Evolutionary conservation across 2,797 vertebrate species (phyloP), one percentile per base, ranked within the genome.

Genomic region (Setipinna tenuifilis): DNA sequence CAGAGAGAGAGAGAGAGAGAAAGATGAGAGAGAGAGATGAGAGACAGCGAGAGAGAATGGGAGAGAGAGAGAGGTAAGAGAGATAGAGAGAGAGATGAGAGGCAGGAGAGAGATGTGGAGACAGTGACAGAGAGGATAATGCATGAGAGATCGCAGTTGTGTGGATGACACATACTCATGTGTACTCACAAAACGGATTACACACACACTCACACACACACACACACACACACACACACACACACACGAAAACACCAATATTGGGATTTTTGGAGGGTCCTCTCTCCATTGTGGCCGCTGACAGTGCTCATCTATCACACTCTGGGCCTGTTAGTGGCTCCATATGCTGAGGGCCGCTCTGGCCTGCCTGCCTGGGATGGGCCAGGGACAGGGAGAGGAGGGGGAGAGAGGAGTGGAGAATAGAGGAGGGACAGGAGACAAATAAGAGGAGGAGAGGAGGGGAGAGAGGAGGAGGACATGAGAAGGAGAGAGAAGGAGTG

Each of bases 281-380:
- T 81, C 87, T 89, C 82, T 87, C 86, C 82, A 88, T 85, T 89
- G 83, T 80, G 71, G 71, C 81, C 89, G 83, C 84, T 95, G 95
- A 94, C 93, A 94, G 93, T 89, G 90, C 87, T 90, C 91, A 95
- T 96, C 95, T 91, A 96, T 96, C 95, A 95, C 68, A 92, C 90
- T 94, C 86, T 87, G 92, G 88, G 86, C 92, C 91, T 80, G 91
- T 95, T 94, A 94, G 92, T 41, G 85, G 71, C 86, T 94, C 94
- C 95, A 94, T 95, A 95, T 95, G 95, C 90, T 93, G 88, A 88
- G 91, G 41, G 92, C 84, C 82, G 28, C 87, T 89, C 91, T 17
- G 62, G 12, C 68, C 31, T 31, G 71, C 6, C 17, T 44, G 31
- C 14, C 35, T 44, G 31, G 31, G 16, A 31, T 19, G 68, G 68